Base-by-base conservation (phyloP, 2,888 invertebrate species). In the Cephus rjabovi region DNA sequence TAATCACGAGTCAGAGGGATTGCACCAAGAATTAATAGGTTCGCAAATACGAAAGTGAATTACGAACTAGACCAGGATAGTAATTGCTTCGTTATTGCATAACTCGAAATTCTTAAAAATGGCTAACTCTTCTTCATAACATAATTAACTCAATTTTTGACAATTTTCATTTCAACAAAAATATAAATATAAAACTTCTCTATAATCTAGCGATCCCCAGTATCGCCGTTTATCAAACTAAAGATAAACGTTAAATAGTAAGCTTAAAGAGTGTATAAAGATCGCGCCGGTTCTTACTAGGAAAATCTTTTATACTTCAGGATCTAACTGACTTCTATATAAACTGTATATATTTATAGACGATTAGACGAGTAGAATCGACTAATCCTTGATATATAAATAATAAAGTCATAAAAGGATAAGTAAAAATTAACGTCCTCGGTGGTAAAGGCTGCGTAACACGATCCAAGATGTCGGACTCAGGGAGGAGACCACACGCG, bases 401-500 rank as follows among this genome's bases (percentile, higher is more conserved):
- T 77, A 70, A 71, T 71, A 75, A 40, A 77, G 71, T 71, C 15
- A 56, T 71, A 71, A 31, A 34, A 34, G 11, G 56, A 75, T 68
- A 77, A 34, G 37, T 37, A 69, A 75, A 75, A 73, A 73, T 73
- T 23, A 33, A 68, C 31, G 75, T 71, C 70, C 73, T 75, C 71
- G 71, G 83, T 74, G 80, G 79, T 80, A 81, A 77, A 80, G 56
- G 79, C 81, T 74, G 73, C 75, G 84, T 82, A 84, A 84, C 78
- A 77, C 79, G 82, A 84, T 84, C 80, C 83, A 78, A 73, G 70
- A 81, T 71, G 56, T 56, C 56, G 23, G 56, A 56, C 81, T 71
- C 75, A 74, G 79, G 76, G 75, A 37, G 75, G 73, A 82, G 87
- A 87, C 86, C 86, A 87, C 87, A 86, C 87, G 83, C 81, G 83